Base-by-base conservation (phyloP, 2,113 vertebrate species). In the Edolisoma coerulescens region DNA sequence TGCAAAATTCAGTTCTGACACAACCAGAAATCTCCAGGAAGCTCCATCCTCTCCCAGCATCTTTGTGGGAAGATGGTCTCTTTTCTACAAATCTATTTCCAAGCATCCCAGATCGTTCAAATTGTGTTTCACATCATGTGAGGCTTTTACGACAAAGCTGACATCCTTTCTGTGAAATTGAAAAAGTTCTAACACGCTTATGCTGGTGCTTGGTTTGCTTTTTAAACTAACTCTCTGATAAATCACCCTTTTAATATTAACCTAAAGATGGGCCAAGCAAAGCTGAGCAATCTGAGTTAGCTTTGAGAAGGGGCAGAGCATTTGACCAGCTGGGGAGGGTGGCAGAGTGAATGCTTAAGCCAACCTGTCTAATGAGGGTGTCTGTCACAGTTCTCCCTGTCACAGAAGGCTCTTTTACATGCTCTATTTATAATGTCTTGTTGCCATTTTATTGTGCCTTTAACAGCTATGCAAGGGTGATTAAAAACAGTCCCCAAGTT, bases 391-490 rank as follows among this genome's bases (percentile, higher is more conserved):
- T 89, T 95, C 82, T 85, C 42, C 79, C 49, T 93, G 90, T 87
- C 88, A 93, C 95, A 92, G 90, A 84, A 94, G 49, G 73, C 88
- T 89, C 65, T 84, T 94, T 94, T 92, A 86, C 85, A 89, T 95
- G 92, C 79, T 94, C 83, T 96, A 64, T 94, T 96, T 95, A 90
- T 94, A 96, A 96, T 95, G 90, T 57, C 69, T 15, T 79, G 86
- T 84, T 96, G 76, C 86, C 76, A 61, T 97, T 97, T 94, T 96
- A 95, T 94, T 97, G 76, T 97, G 79, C 76, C 78, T 94, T 95
- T 94, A 93, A 71, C 88, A 96, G 65, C 86, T 89, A 68, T 89
- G 83, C 80, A 94, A 89, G 61, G n/a, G 80, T 95, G 96, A 95
- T 94, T 96, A 97, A 92, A 96, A 96, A 93, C 95, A 96, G 92